These are phyloP conservation scores for Meghimatium bilineatum DNA, from an alignment of 2,888 invertebrate species.

Conservation along the genomic window DNA sequence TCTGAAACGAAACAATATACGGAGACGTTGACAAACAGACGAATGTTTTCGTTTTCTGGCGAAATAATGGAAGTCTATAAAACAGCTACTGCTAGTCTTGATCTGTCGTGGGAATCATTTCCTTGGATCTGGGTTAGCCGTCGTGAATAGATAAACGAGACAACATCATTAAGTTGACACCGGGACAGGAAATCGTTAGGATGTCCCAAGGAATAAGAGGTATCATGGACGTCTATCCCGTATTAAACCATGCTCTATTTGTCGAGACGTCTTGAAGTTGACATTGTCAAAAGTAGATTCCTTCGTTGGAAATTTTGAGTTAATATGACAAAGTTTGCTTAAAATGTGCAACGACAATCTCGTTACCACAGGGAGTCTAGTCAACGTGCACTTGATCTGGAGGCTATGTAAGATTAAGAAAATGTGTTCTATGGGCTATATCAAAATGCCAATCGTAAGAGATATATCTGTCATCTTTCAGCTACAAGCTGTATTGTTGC, in stretches of 20 bases:
- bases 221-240: neutral
- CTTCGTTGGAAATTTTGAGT: neutral
- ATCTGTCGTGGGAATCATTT: neutral
- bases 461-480: too few species aligned
- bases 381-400: too few species aligned
- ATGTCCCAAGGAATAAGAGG: neutral
- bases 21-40: too few species aligned
- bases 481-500: too few species aligned
- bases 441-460: too few species aligned
- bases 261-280: neutral
- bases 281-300: neutral
- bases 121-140: neutral
- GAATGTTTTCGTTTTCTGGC: too few species aligned
- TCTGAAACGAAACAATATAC: too few species aligned
- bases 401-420: too few species aligned
- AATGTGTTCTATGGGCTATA: too few species aligned
- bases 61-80: too few species aligned
- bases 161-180: neutral
- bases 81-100: too few species aligned
- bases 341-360: neutral
- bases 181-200: slow-evolving; percentile 10
- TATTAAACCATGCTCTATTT: neutral
- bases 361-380: neutral
- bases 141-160: neutral
- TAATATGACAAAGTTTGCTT: neutral